Evolutionary conservation across 2,113 vertebrate species (phyloP), one percentile per base, ranked within the genome.

Genomic region (Prunella himalayana): DNA sequence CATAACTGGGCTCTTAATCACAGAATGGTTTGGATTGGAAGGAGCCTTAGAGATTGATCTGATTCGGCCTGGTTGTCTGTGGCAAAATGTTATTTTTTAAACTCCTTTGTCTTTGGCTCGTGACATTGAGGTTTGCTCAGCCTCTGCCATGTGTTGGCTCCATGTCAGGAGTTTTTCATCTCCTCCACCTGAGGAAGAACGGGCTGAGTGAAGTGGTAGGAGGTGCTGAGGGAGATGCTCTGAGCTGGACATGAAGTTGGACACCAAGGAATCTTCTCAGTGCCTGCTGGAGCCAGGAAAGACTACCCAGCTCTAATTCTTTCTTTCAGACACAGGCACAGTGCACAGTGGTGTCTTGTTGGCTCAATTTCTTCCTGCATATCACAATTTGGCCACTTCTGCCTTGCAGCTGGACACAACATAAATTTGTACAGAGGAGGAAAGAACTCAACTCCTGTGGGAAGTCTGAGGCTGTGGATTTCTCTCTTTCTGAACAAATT

Each of bases 221-320:
- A 91, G 33, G 6, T 82, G 35, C 45, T 65, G 41, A 61, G 31
- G 30, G 30, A 83, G 50, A 11, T 82, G 21, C 27, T 88, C 22
- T 0, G 0, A 72, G 49, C 44, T 71, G 73, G 61, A 53, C 2
- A 0, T 7, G 20, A 14, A 53, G 12, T 2, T 60, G 70, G 50
- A 41, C 42, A 35, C 20, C 13, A 33, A 57, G 78, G 7, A 45
- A 65, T 75, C 56, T 76, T 13, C 56, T 66, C 5, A 9, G 45
- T 54, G 64, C 45, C 45, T 60, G 8, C 2, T 1, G 22, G 13
- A 80, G 68, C 86, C 59, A 49, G 33, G 11, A 68, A 57, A 37
- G 30, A 11, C 35, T 25, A 7, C 63, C 59, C 68, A 69, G 47
- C 31, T 22, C 68, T 54, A 47, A 18, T 2, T 30, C 45, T 60